Percentiles rank a stretch among this genome's conserved stretches.
Conservation (phyloP, 2,797 vertebrate genomes). For the Rachycentron canadum region DNA sequence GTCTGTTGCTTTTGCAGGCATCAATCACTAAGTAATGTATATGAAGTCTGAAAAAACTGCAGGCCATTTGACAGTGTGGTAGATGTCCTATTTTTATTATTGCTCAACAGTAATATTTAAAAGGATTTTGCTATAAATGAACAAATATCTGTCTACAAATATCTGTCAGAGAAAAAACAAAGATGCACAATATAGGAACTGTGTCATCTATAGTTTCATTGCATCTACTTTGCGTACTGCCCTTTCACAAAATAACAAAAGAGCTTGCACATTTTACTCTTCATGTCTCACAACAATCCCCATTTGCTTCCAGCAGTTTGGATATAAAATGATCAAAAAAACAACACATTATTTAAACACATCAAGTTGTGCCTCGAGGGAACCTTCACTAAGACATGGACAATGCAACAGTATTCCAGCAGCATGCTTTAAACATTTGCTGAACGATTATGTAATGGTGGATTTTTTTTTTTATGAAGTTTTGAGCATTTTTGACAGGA, state of each 20-base stretch:
- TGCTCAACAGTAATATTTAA: slow-evolving; percentile 41
- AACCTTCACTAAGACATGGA: background rate
- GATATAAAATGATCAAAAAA: slow-evolving; percentile 7
- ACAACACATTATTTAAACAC: background rate
- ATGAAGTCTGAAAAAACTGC: slow-evolving; percentile 61
- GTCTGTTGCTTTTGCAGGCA: slow-evolving; percentile 65
- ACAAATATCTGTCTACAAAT: slow-evolving; percentile 7
- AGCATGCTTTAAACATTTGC: too few species aligned
- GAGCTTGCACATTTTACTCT: background rate
- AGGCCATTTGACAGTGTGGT: slow-evolving; percentile 54
- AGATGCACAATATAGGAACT: background rate
- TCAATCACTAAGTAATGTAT: slow-evolving; percentile 71
- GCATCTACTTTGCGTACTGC: slow-evolving; percentile 5
- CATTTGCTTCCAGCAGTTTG: background rate
- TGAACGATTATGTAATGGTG: too few species aligned
- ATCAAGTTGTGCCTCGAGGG: background rate
- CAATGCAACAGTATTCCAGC: background rate
- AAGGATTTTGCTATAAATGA: slow-evolving; percentile 28
- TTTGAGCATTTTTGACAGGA: background rate
- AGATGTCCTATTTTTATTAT: slow-evolving; percentile 41
- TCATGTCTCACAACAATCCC: background rate
- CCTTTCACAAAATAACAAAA: background rate
- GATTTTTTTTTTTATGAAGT: too few species aligned
- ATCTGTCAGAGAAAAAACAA: background rate
- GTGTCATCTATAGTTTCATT: background rate